Evolutionary conservation across 2,113 vertebrate genomes (phyloP), one percentile per base, ranked within the genome.

Genomic region (Saccopteryx leptura): DNA sequence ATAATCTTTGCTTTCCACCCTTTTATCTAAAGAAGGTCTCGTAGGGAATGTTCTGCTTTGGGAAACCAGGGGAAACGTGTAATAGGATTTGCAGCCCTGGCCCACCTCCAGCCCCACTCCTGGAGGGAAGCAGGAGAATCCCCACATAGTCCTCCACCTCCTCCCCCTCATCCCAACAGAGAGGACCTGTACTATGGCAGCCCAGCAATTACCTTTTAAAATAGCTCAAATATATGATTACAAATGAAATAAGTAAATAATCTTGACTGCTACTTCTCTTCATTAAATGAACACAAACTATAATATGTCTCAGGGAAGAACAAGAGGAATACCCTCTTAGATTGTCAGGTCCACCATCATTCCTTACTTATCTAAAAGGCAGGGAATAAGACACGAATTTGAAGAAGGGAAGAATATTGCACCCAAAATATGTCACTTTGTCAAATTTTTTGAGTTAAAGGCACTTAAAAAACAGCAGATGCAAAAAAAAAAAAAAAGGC

Each of bases 391-490:
- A 75, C 92, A 72, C 69, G n/a, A 61, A 18, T 39, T 61, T 87
- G 33, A 72, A 66, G 56, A 23, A 81, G 33, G 60, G 76, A 12
- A 88, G 88, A 71, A 63, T n/a, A 60, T 52, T 14, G 60, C 39
- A 81, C 48, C 58, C 52, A 6, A 85, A 92, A 81, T 60, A 75
- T 1, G 7, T 3, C 33, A 81, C 21, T 75, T 80, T 66, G 28
- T 74, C 33, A 19, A 58, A 50, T 52, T 81, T 72, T 91, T 81
- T 91, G n/a, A 94, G 48, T 15, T 90, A 78, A 94, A 90, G n/a
- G 7, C 46, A 54, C 19, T 90, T 63, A 63, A 79, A 94, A 92
- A 66, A 60, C 21, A 91, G 9, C 28, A 87, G 23, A 33, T 87
- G 46, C 18, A 33, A 66, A 68, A 39, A 39, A 39, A 39, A 39